Conservation (phyloP, 2,113 vertebrate species). For the Oplegnathus fasciatus region DNA sequence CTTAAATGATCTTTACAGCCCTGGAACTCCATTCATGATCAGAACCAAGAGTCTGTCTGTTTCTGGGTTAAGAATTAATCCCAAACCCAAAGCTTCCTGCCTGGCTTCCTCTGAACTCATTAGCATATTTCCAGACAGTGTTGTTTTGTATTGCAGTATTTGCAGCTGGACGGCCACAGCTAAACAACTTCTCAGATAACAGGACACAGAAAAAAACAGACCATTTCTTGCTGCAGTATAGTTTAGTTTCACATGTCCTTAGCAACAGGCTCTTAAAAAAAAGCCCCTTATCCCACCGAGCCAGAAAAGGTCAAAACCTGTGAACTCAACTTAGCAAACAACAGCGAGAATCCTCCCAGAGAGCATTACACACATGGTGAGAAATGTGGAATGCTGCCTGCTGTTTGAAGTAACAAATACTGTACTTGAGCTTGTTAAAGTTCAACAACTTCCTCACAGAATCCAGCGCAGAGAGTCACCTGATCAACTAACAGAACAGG, state of each 20-base stretch:
- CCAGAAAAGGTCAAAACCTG: slow-evolving; percentile 58
- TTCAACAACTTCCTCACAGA: slow-evolving; percentile 49
- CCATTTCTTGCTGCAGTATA: slow-evolving; percentile 21
- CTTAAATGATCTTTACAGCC: slow-evolving; percentile 11
- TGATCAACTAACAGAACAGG: slow-evolving; percentile 27
- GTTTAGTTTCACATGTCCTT: slow-evolving; percentile 53
- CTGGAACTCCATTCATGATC: slow-evolving; percentile 13
- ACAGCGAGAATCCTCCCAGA: slow-evolving; percentile 68
- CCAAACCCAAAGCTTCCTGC: slow-evolving; percentile 9
- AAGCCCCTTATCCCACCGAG: slow-evolving; percentile 6
- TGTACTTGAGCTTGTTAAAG: slow-evolving; percentile 66
- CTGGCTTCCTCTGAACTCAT: slow-evolving; percentile 20
- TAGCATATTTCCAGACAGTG: slow-evolving; percentile 48
- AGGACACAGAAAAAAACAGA: slow-evolving; percentile 30
- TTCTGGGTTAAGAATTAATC: slow-evolving; percentile 33
- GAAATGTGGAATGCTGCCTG: slow-evolving; percentile 67
- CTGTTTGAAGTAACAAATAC: slow-evolving; percentile 57
- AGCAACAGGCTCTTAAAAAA: slow-evolving; percentile 43
- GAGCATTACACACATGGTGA: slow-evolving; percentile 66
- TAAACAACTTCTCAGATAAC: slow-evolving; percentile 6
- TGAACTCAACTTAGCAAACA: slow-evolving; percentile 67
- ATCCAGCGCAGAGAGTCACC: slow-evolving; percentile 35
- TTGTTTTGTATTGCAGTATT: slow-evolving; percentile 24
- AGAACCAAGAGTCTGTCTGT: not conserved
- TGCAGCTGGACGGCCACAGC: slow-evolving; percentile 45